Evolutionary conservation across 2,797 vertebrate genomes (phyloP).

Genomic region (Tapera naevia): DNA sequence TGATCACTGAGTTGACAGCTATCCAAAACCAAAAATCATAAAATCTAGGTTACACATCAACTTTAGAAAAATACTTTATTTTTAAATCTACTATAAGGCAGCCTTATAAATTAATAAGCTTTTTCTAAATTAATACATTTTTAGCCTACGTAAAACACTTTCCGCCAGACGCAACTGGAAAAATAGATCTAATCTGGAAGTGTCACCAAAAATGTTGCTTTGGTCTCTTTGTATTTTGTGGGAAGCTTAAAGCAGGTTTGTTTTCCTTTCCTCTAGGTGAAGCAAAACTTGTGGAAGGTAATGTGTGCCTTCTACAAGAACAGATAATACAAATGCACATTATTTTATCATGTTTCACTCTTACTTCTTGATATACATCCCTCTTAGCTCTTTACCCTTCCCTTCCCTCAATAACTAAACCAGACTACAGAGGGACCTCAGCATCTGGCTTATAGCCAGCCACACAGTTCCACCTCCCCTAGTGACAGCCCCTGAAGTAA

Average conservation of each 20-base stretch:
- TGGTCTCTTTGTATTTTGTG: background rate
- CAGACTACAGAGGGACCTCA: background rate
- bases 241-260: background rate
- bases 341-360: background rate
- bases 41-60: background rate
- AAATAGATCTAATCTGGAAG: background rate
- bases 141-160: background rate
- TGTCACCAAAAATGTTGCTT: background rate
- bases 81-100: background rate
- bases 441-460: background rate
- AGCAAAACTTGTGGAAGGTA: background rate
- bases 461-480: background rate
- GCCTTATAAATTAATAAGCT: background rate
- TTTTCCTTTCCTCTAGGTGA: background rate
- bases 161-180: background rate
- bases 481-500: background rate
- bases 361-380: background rate
- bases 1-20: background rate
- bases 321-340: background rate
- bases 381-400: background rate
- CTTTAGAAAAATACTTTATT: background rate
- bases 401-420: background rate
- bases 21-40: background rate
- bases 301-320: background rate
- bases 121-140: background rate